Conservation (phyloP, 2,888 invertebrate genomes). For the Ariolimax columbianus region DNA sequence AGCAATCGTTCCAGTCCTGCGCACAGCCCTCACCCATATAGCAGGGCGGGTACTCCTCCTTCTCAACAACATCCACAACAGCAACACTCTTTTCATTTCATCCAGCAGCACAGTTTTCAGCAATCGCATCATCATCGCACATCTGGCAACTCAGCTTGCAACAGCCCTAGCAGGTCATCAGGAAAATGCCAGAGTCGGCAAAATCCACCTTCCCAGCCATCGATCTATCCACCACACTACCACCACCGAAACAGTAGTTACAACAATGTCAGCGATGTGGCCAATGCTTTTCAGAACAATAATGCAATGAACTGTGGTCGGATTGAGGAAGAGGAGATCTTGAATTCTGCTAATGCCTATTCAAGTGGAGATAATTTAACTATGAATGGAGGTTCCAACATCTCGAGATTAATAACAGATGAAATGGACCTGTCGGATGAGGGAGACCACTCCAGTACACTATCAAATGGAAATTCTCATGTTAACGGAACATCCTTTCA, state of each 20-base stretch:
- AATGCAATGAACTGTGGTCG: constrained; percentile 37
- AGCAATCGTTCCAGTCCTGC: constrained; percentile 75
- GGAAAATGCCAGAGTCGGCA: constrained; percentile 58
- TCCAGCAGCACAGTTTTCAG: constrained; percentile 48
- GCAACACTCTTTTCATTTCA: constrained; percentile 10
- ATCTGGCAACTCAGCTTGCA: constrained; percentile 62
- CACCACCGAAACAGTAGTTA: constrained; percentile 50
- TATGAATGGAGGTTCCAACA: constrained; percentile 65
- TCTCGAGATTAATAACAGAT: constrained; percentile 67
- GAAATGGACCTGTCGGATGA: constrained; percentile 77
- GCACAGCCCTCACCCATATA: constrained; percentile 76
- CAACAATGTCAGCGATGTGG: constrained; percentile 26
- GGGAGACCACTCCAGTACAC: constrained; percentile 61
- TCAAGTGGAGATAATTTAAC: constrained; percentile 55
- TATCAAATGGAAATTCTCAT: constrained; percentile 69
- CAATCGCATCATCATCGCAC: constrained; percentile 48
- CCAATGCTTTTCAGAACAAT: constrained; percentile 5
- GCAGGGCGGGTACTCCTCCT: constrained; percentile 44
- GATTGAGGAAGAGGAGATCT: constrained; percentile 56
- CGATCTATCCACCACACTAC: constrained; percentile 51
- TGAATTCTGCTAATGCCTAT: constrained; percentile 68
- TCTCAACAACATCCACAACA: constrained; percentile 37
- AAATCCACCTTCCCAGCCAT: constrained; percentile 51
- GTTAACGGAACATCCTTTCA: constrained; percentile 45
- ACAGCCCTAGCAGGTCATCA: constrained; percentile 69